Percentiles rank a stretch among this genome's conserved stretches.
These are phyloP conservation scores for Andinoacara biseriatus DNA, from an alignment of 2,113 vertebrate species.

Conservation along the genomic window DNA sequence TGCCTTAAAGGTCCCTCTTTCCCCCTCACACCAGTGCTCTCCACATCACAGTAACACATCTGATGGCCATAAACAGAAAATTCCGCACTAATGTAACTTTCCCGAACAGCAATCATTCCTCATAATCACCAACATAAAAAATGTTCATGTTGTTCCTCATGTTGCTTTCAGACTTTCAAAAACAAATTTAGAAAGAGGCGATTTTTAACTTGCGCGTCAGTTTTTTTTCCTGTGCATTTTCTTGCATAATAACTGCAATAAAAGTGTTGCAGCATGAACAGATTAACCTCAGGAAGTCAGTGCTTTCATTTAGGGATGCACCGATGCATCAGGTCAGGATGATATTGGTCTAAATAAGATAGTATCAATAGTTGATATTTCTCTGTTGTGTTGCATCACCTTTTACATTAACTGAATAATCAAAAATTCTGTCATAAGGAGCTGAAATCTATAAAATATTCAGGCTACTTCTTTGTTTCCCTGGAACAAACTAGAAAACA, in stretches of 20 bases:
- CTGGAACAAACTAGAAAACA: background rate
- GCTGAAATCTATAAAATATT: background rate
- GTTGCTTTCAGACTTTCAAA: conserved; percentile 35
- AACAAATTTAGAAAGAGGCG: conserved; percentile 4
- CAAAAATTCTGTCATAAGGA: background rate
- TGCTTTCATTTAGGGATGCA: background rate
- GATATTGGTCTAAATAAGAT: background rate
- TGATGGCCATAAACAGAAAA: conserved; percentile 61
- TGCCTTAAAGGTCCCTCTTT: conserved; percentile 11
- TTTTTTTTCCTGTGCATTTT: background rate
- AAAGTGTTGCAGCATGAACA: background rate
- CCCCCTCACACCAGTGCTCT: conserved; percentile 35
- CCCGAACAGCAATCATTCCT: conserved; percentile 52
- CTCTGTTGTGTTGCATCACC: background rate
- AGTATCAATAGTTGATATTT: background rate
- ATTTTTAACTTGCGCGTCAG: background rate
- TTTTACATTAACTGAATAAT: background rate
- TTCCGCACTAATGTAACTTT: conserved; percentile 55
- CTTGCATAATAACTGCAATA: background rate
- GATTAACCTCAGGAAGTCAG: background rate
- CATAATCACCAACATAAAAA: conserved; percentile 58
- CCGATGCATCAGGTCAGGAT: background rate
- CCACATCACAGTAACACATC: conserved; percentile 60
- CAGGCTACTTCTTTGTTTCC: background rate
- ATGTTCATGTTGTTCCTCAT: conserved; percentile 6